Evolutionary conservation across 2,888 invertebrate genomes (phyloP).

Genomic region (Synanthedon tipuliformis): DNA sequence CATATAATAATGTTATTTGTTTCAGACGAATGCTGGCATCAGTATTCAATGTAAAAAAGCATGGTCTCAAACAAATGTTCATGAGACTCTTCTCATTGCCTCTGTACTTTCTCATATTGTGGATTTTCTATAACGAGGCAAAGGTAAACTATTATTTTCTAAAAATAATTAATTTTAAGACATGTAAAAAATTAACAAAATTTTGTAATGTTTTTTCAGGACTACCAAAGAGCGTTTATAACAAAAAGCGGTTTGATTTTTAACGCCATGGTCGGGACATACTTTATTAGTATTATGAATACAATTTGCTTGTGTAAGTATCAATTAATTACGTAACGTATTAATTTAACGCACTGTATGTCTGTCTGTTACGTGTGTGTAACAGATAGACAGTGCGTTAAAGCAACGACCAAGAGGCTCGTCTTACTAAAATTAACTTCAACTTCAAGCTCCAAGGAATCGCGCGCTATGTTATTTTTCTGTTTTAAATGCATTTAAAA

Average conservation of each 20-base stretch:
- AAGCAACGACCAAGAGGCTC: too few relatives aligned
- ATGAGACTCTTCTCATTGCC: conserved; percentile 81
- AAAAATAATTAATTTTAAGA: neutral
- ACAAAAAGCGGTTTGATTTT: conserved; percentile 79
- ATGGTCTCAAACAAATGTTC: conserved; percentile 81
- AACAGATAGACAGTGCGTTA: too few relatives aligned
- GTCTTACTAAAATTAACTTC: too few relatives aligned
- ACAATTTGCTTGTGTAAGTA: conserved; percentile 78
- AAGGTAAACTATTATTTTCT: conserved; percentile 40
- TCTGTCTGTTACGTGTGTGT: too few relatives aligned
- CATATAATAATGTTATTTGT: conserved; percentile 10
- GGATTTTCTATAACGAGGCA: conserved; percentile 81
- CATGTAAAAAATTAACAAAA: neutral
- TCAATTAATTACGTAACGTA: too few relatives aligned
- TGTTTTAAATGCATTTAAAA: too few relatives aligned
- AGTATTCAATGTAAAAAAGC: conserved; percentile 81
- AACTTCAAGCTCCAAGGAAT: too few relatives aligned
- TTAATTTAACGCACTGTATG: too few relatives aligned
- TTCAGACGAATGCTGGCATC: conserved; percentile 81
- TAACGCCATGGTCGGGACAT: conserved; percentile 75
- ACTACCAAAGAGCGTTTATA: conserved; percentile 77
- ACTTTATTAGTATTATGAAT: conserved; percentile 77
- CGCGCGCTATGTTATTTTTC: too few relatives aligned
- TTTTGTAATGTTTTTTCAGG: conserved; percentile 33
- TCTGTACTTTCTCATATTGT: conserved; percentile 80